These are phyloP conservation scores for Ceyx margarethae DNA, from an alignment of 2,113 vertebrate genomes.

Conservation along the genomic window DNA sequence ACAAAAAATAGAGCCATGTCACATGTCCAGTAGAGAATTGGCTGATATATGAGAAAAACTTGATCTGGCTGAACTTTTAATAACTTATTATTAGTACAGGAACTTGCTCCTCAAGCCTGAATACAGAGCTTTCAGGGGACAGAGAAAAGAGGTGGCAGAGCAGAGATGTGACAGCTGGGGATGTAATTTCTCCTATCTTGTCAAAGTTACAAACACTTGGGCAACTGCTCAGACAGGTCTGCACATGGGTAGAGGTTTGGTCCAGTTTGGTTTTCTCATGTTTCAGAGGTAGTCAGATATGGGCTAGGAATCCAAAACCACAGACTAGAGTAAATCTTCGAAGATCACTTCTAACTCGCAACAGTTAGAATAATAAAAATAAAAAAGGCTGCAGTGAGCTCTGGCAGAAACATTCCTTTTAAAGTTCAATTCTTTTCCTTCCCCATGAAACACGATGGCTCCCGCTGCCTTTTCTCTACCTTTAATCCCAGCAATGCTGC, in stretches of 20 bases:
- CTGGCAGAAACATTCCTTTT: not conserved
- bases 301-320: not conserved
- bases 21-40: accelerated
- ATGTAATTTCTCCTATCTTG: not conserved
- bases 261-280: not conserved
- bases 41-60: not conserved
- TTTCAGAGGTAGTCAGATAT: not conserved
- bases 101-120: not conserved
- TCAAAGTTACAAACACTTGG: not conserved
- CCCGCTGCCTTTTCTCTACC: not conserved
- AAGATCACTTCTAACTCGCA: not conserved
- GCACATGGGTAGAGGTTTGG: not conserved
- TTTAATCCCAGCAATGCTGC: slow-evolving; percentile 14
- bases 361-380: not conserved
- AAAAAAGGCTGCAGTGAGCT: not conserved
- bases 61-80: not conserved
- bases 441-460: not conserved
- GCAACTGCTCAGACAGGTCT: not conserved
- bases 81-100: not conserved
- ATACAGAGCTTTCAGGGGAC: not conserved
- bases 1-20: not conserved
- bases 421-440: not conserved
- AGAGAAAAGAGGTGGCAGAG: not conserved
- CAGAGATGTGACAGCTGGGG: too few relatives aligned
- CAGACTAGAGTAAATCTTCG: not conserved